Base-by-base conservation (phyloP, 2,888 invertebrate species). In the Tuberolachnus salignus region DNA sequence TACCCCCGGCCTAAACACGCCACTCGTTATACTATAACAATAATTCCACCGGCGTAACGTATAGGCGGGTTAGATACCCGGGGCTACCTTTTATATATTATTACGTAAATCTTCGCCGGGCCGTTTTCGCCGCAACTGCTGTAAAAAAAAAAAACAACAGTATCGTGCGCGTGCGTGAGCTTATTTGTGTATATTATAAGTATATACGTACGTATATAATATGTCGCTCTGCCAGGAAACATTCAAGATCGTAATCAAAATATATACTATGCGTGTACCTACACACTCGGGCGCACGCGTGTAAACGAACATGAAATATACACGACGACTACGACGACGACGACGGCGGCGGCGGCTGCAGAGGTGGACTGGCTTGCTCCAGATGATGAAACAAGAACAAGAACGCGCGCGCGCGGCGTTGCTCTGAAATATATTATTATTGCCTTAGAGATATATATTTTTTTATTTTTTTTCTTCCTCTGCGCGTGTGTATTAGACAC, bases 361-460 rank as follows among this genome's bases (percentile, higher is more conserved):
- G 34, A 34, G 34, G 34, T 26, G 44, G 78, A 67, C 57, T 57
- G 19, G 26, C 46, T 6, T 75, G 53, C 59, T 78, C 78, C 42
- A 78, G 78, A 78, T 78, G 78, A 78, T 78, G 78, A 78, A 78
- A 78, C 78, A 21, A 74, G 74, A 72, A 72, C 34, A 6, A 59
- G 53, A 51, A 6, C 34, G 34, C 34, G 34, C 34, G 34, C 34
- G 34, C 34, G 34, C 34, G n/a, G n/a, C 14, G 16, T 67, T 11
- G 67, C 67, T 49, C 75, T 78, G 78, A 78, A 69, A 78, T 69
- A 78, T 78, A 69, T 34, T 67, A 61, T 78, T 78, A 78, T 78
- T 78, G 69, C 75, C 67, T 75, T 67, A 59, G 75, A 75, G 66
- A 75, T 75, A 75, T 55, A 13, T 46, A 8, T 46, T 8, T 46